phyloP scores from a whole-genome alignment of 1,140 invertebrate genomes.

The Atta texana region DNA sequence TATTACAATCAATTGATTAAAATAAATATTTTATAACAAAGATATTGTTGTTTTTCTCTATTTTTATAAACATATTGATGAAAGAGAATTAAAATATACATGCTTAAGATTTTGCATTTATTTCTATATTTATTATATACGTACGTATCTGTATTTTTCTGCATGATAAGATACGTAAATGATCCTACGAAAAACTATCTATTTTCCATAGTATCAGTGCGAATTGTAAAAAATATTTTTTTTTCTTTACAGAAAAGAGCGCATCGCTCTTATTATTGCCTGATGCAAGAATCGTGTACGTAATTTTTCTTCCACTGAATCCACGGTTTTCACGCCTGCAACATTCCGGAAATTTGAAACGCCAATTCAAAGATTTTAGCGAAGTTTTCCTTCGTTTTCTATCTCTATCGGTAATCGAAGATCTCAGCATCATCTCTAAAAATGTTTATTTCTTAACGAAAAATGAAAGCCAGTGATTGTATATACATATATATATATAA shows the following conservation, averaged over 20 bases:
- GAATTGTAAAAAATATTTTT: not conserved
- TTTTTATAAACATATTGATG: not conserved
- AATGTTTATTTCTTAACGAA: not conserved
- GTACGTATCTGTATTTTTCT: not conserved
- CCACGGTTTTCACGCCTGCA: slow-evolving; percentile 28
- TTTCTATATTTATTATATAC: not conserved
- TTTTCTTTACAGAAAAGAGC: slow-evolving; percentile 21
- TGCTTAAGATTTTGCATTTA: not conserved
- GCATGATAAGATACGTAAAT: not conserved
- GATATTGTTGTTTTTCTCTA: not conserved
- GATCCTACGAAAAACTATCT: slow-evolving; percentile 6
- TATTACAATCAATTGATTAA: not conserved
- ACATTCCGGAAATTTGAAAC: slow-evolving; percentile 34
- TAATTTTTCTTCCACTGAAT: slow-evolving; percentile 50
- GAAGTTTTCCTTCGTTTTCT: not conserved
- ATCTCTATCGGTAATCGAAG: slow-evolving; percentile 24
- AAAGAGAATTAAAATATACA: not conserved
- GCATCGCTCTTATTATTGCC: slow-evolving; percentile 43
- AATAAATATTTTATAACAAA: not conserved
- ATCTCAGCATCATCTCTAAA: not conserved
- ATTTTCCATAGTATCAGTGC: not conserved
- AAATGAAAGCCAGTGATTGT: not conserved
- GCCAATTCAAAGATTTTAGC: not conserved
- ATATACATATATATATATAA: not conserved
- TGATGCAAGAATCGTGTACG: slow-evolving; percentile 52